phyloP scores from a whole-genome alignment of 2,797 vertebrate species.

The Toxotes lorentzi region DNA sequence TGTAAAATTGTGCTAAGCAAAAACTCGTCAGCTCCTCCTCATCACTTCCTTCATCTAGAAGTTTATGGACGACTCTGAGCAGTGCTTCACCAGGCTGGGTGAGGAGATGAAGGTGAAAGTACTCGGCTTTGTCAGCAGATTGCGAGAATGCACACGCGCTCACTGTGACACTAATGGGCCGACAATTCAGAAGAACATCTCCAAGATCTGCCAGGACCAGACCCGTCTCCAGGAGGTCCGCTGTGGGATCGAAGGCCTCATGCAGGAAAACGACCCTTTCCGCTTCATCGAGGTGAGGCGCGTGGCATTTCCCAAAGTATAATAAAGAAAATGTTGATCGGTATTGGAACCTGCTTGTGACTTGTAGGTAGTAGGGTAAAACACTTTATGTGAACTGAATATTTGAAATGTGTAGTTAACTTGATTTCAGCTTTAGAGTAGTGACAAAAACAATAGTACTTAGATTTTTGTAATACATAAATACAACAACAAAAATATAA shows the following conservation, averaged over 20 bases:
- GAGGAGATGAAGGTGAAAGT: constrained; percentile 72
- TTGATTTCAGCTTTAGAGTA: neutral
- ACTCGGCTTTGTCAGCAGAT: constrained; percentile 58
- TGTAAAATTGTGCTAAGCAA: too few relatives aligned
- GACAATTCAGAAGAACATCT: constrained; percentile 77
- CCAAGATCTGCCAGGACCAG: constrained; percentile 78
- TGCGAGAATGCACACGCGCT: constrained; percentile 61
- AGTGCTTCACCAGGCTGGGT: constrained; percentile 63
- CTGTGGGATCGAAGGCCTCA: constrained; percentile 70
- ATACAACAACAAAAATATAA: neutral
- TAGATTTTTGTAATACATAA: neutral
- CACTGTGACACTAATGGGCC: constrained; percentile 62
- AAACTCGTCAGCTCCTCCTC: too few relatives aligned
- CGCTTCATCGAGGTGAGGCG: constrained; percentile 80
- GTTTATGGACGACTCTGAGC: constrained; percentile 75
- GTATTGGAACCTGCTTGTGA: neutral
- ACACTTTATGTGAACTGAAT: too few relatives aligned
- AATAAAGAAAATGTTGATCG: neutral
- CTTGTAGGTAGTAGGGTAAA: neutral
- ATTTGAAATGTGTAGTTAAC: too few relatives aligned
- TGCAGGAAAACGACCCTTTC: constrained; percentile 82
- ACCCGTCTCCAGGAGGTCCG: constrained; percentile 78
- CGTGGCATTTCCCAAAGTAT: too few relatives aligned
- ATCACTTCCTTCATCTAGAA: constrained; percentile 50
- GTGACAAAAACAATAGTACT: neutral